phyloP scores from a whole-genome alignment of 1,140 invertebrate species.

The Bombus sibiricus region DNA sequence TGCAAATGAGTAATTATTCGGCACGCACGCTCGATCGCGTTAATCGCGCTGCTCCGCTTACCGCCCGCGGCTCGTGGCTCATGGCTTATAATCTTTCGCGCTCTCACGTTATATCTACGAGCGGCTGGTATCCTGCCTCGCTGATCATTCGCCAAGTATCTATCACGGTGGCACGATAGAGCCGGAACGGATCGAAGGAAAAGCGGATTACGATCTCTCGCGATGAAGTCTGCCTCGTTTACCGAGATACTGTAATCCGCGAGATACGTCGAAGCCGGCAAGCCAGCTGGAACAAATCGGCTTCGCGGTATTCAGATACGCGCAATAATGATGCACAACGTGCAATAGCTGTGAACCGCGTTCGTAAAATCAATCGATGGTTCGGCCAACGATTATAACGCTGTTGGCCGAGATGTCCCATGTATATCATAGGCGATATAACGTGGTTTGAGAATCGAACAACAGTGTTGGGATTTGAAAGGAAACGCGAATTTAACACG shows the following conservation, averaged over 20 bases:
- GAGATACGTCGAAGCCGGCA: background rate
- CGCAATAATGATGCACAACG: background rate
- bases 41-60: constrained; percentile 64
- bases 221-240: constrained; percentile 21
- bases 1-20: constrained; percentile 71
- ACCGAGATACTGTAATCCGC: constrained; percentile 8
- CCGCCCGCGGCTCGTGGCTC: constrained; percentile 50
- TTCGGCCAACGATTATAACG: constrained; percentile 20
- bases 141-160: background rate
- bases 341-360: constrained; percentile 10
- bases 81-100: constrained; percentile 54
- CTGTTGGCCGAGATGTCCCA: background rate
- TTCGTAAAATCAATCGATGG: constrained; percentile 1
- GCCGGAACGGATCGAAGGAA: constrained; percentile 31
- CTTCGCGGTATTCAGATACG: constrained; percentile 14
- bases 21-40: constrained; percentile 70
- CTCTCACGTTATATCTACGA: background rate
- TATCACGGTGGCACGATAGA: background rate
- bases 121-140: background rate
- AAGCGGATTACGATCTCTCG: constrained; percentile 59
- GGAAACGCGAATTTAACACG: too few relatives aligned
- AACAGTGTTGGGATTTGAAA: too few relatives aligned
- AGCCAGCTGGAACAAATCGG: background rate
- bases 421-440: too few relatives aligned
- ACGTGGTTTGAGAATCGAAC: too few relatives aligned